Evolutionary conservation across 2,888 invertebrate species (phyloP), one percentile per base, ranked within the genome.

Genomic region (Byasa hedistus): DNA sequence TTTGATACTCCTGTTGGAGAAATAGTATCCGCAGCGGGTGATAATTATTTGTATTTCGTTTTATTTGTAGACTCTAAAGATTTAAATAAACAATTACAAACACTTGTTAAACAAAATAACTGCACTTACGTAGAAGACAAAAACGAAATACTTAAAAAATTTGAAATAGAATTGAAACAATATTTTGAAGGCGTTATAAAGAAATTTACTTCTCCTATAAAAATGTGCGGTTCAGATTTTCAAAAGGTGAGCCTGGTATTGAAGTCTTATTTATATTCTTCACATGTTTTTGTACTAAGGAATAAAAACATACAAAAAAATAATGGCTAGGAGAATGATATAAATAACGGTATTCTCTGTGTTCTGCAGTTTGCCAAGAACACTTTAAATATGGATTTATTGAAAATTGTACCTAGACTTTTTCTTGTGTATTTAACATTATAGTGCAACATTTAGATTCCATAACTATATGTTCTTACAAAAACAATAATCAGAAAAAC

Each of bases 201-300:
- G 62, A 81, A 80, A 59, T 91, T 91, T 70, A 76, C 80, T 36
- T 73, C 84, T 21, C 85, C 88, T 12, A 69, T 90, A n/a, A 85
- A 86, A 79, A 79, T 77, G 19, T 72, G 82, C 70, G 92, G 91
- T 17, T 84, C 91, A 0, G 82, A 86, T 52, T 92, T 90, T 78
- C 91, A 91, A 78, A 86, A 87, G 81, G 91, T 90, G 8, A 51
- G n/a, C 51, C 19, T 24, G 61, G 17, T 24, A n/a, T 19, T 22
- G 19, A 55, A 51, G 4, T 39, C 3, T 39, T 39, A 39, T 15
- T 39, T 15, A 39, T 15, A 12, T 39, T 15, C 3, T 39, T 39
- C 15, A 15, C 1, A 15, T 39, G 0, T 15, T 12, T 39, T 39
- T 39, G 10, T 39, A 12, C 39, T 3, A 39, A 39, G 12, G 3